phyloP scores from a whole-genome alignment of 53 echinoderm and acorn worm genomes.

The Hippasteria phrygiana region DNA sequence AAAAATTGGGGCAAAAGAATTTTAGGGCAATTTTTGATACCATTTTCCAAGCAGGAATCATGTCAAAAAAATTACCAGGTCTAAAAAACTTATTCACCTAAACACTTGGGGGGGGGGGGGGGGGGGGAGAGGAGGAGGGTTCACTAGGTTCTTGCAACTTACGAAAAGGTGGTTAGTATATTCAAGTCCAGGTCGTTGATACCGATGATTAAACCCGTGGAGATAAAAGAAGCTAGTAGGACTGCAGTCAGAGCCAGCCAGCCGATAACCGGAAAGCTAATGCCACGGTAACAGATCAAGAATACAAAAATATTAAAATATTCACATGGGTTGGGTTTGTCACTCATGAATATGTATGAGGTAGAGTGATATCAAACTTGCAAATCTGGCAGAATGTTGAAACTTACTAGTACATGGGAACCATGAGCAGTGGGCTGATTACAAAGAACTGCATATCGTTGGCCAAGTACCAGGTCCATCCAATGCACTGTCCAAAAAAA shows the following conservation, averaged over 20 bases:
- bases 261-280: slow-evolving; percentile 56
- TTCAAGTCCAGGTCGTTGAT: slow-evolving; percentile 36
- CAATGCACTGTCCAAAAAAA: slow-evolving; percentile 45
- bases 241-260: slow-evolving; percentile 9
- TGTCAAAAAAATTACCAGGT: too few relatives aligned
- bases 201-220: slow-evolving; percentile 58
- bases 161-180: background rate
- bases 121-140: too few relatives aligned
- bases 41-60: too few relatives aligned
- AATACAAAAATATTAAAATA: background rate
- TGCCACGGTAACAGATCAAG: background rate
- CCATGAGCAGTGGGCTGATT: slow-evolving; percentile 65
- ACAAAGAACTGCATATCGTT: slow-evolving; percentile 75
- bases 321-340: background rate
- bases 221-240: slow-evolving; percentile 44
- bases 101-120: too few relatives aligned
- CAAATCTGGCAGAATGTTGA: background rate
- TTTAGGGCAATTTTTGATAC: too few relatives aligned
- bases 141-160: too few relatives aligned
- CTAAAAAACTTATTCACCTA: too few relatives aligned
- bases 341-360: too few relatives aligned
- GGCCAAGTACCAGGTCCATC: slow-evolving; percentile 68
- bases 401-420: slow-evolving; percentile 60
- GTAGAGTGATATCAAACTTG: background rate
- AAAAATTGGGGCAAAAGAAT: too few relatives aligned